Conservation (phyloP, 2,797 vertebrate genomes). For the Xenentodon cancila region DNA sequence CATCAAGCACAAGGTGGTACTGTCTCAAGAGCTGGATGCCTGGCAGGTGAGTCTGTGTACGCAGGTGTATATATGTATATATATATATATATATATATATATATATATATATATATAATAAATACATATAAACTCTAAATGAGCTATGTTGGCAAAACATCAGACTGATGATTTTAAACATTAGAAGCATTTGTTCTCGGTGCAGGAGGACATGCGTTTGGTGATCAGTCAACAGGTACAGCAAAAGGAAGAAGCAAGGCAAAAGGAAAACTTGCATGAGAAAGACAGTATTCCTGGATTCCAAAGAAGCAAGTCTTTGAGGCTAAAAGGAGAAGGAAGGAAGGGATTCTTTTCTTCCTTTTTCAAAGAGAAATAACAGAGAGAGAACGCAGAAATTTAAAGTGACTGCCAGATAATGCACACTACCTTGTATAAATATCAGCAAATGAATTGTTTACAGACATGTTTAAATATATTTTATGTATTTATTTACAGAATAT, state of each 20-base stretch:
- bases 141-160: not conserved
- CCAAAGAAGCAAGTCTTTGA: constrained; percentile 81
- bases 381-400: not conserved
- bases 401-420: constrained; percentile 26
- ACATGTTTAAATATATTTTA: constrained; percentile 45
- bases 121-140: no score
- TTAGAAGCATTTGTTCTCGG: not conserved
- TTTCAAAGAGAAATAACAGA: constrained; percentile 75
- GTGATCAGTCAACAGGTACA: constrained; percentile 83
- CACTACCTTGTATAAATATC: constrained; percentile 2
- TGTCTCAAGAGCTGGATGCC: constrained; percentile 84
- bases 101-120: no score
- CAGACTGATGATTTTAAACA: not conserved
- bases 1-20: constrained; percentile 83
- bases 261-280: constrained; percentile 46
- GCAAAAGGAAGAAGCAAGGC: constrained; percentile 70
- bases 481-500: constrained; percentile 46
- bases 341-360: constrained; percentile 83
- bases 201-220: constrained; percentile 85
- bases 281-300: constrained; percentile 48
- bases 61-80: no score
- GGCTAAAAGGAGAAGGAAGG: constrained; percentile 71
- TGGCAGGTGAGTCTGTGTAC: constrained; percentile 80
- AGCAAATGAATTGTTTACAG: constrained; percentile 57
- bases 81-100: no score